phyloP scores from a whole-genome alignment of 2,797 vertebrate species.

The Otus scops region DNA sequence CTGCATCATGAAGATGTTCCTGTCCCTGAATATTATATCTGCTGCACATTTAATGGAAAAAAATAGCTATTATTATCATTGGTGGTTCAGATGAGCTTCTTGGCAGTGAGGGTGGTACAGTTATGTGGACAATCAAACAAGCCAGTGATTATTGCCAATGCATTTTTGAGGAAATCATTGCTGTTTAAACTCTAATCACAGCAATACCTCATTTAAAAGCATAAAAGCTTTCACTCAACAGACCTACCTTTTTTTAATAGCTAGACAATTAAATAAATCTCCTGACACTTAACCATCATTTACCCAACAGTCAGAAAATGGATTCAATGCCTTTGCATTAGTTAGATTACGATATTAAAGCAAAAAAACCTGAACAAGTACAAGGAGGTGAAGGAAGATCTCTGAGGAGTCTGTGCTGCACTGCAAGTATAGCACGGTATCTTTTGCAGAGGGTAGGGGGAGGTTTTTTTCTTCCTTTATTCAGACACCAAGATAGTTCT shows the following conservation, averaged over 20 bases:
- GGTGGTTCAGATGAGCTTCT: slow-evolving; percentile 38
- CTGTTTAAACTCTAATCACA: slow-evolving; percentile 67
- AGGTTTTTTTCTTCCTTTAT: neutral
- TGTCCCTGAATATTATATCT: slow-evolving; percentile 30
- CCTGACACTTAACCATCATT: slow-evolving; percentile 47
- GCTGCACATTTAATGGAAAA: slow-evolving; percentile 14
- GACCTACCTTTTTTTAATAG: slow-evolving; percentile 36
- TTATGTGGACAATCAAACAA: slow-evolving; percentile 41
- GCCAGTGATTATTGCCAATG: slow-evolving; percentile 21
- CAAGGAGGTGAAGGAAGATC: neutral
- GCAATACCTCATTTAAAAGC: slow-evolving; percentile 66
- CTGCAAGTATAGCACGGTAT: neutral
- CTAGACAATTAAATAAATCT: slow-evolving; percentile 62
- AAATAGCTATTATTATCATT: neutral
- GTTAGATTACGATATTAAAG: slow-evolving; percentile 27
- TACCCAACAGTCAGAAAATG: slow-evolving; percentile 58
- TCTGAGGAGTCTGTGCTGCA: neutral
- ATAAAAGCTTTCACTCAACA: slow-evolving; percentile 64
- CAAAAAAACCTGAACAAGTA: neutral
- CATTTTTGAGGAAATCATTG: slow-evolving; percentile 61
- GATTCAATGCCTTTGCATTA: slow-evolving; percentile 54
- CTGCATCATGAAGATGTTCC: slow-evolving; percentile 59
- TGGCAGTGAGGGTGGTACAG: slow-evolving; percentile 17
- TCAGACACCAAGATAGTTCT: neutral
- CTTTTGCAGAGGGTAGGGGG: neutral